Conservation (phyloP, 2,113 vertebrate species). For the Dipodomys merriami region DNA sequence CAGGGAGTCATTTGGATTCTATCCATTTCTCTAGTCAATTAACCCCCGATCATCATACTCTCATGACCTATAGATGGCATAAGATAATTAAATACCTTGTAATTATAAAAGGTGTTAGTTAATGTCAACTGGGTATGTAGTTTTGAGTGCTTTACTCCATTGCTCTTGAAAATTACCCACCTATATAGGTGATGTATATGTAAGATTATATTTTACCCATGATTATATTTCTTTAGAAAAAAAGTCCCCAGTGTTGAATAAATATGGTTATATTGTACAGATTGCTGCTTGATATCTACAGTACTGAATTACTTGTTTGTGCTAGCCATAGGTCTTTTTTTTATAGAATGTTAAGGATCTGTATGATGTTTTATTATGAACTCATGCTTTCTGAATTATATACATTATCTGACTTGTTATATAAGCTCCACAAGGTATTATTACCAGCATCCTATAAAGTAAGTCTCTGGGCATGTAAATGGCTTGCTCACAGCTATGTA, state of each 20-base stretch:
- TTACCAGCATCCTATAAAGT: constrained; percentile 8
- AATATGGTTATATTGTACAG: background rate
- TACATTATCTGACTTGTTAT: background rate
- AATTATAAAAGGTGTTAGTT: constrained; percentile 59
- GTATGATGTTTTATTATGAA: background rate
- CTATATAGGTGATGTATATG: background rate
- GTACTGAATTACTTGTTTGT: constrained; percentile 4
- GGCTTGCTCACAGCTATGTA: constrained; percentile 11
- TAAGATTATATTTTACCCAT: background rate
- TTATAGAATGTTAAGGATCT: background rate
- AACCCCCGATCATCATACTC: constrained; percentile 62
- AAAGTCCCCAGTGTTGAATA: background rate
- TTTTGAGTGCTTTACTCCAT: constrained; percentile 38
- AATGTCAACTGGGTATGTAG: constrained; percentile 33
- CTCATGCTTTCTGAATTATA: background rate
- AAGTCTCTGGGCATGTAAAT: background rate
- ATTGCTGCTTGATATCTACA: background rate
- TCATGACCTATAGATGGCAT: constrained; percentile 28
- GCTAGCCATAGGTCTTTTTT: background rate
- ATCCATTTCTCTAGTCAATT: constrained; percentile 63
- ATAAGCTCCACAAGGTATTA: background rate
- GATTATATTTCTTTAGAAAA: constrained; percentile 14
- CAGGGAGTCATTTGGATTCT: constrained; percentile 57
- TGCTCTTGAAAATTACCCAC: background rate
- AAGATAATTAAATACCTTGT: constrained; percentile 54